Conservation (phyloP, 2,797 vertebrate genomes). For the Enteromius thamalakanensis region DNA sequence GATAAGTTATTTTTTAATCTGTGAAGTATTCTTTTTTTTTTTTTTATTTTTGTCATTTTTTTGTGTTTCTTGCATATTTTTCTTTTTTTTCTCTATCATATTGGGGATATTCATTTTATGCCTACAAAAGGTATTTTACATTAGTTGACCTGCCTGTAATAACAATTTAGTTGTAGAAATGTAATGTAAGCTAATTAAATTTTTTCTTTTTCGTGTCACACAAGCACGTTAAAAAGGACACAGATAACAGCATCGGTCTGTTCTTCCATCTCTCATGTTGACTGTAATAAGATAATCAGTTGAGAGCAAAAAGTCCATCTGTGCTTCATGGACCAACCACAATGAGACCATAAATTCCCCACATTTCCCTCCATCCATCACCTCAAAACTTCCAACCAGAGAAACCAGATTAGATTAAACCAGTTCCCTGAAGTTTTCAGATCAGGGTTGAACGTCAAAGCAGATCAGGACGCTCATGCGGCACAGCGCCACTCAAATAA, state of each 20-base stretch:
- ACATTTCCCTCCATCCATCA: constrained; percentile 43
- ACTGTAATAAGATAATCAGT: constrained; percentile 63
- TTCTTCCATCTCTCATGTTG: constrained; percentile 16
- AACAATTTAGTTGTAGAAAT: neutral
- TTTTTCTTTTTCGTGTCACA: neutral
- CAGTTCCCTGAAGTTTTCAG: constrained; percentile 29
- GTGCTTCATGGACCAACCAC: constrained; percentile 37
- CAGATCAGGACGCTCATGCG: neutral
- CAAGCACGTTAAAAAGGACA: neutral
- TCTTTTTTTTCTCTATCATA: neutral
- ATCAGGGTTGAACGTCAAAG: constrained; percentile 29
- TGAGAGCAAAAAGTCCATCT: constrained; percentile 64
- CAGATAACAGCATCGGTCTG: neutral
- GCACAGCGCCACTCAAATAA: neutral
- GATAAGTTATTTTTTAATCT: neutral
- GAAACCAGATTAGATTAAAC: constrained; percentile 45
- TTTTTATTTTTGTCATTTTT: neutral
- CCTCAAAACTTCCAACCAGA: constrained; percentile 20
- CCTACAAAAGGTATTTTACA: neutral
- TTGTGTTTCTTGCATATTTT: neutral
- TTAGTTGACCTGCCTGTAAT: neutral
- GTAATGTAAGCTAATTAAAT: neutral
- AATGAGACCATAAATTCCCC: constrained; percentile 31
- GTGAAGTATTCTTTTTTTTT: neutral
- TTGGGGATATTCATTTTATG: neutral